Conservation (phyloP, 2,797 vertebrate species). For the Enteromius radiatus region DNA sequence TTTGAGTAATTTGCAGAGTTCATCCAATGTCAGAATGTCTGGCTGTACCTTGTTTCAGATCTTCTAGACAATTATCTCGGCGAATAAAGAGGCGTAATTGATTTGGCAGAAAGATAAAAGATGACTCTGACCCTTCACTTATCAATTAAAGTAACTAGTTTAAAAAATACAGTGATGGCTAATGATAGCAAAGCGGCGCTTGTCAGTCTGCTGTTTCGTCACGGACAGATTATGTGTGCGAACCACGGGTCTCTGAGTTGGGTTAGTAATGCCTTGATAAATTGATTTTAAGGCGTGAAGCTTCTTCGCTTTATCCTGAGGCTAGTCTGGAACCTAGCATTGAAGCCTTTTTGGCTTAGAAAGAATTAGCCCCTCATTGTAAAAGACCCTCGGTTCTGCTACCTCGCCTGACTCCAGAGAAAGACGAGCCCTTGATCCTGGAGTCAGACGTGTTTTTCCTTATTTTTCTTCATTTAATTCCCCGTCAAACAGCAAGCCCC, state of each 20-base stretch:
- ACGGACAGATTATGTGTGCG: slow-evolving; percentile 47
- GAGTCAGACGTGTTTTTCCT: slow-evolving; percentile 70
- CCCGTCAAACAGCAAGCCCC: slow-evolving; percentile 75
- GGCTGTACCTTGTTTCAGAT: slow-evolving; percentile 27
- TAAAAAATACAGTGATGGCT: slow-evolving; percentile 43
- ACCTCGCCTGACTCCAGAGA: slow-evolving; percentile 39
- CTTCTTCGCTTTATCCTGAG: slow-evolving; percentile 49
- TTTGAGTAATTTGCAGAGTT: slow-evolving; percentile 59
- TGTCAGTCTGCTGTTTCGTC: slow-evolving; percentile 62
- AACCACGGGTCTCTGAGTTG: slow-evolving; percentile 65
- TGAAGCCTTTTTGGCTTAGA: slow-evolving; percentile 51
- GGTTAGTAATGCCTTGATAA: slow-evolving; percentile 73
- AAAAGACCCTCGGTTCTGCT: slow-evolving; percentile 33
- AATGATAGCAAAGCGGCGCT: slow-evolving; percentile 40
- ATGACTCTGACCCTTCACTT: slow-evolving; percentile 29
- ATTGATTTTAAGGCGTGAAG: slow-evolving; percentile 64
- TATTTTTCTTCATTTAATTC: slow-evolving; percentile 75
- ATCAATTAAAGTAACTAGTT: slow-evolving; percentile 31
- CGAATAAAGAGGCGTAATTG: slow-evolving; percentile 26
- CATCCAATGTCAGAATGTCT: slow-evolving; percentile 11
- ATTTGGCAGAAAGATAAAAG: slow-evolving; percentile 30
- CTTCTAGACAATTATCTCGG: slow-evolving; percentile 1
- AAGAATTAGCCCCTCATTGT: slow-evolving; percentile 59
- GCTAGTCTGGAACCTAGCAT: slow-evolving; percentile 44
- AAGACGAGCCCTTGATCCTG: slow-evolving; percentile 66